Base-by-base conservation (phyloP, 2,888 invertebrate species). In the Drosophila mimica region DNA sequence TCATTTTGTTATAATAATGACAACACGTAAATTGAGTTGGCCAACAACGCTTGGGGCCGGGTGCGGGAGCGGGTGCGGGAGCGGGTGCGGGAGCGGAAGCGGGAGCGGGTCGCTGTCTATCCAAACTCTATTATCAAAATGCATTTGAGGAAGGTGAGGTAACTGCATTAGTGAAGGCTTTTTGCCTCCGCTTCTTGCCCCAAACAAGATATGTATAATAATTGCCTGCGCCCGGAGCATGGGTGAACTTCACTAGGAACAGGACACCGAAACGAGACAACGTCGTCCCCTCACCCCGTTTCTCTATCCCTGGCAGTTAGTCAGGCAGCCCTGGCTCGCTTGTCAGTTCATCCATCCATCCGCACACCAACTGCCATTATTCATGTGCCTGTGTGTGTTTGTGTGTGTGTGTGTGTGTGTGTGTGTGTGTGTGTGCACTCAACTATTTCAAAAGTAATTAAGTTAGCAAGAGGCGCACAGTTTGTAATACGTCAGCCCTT, bases 391-490 rank as follows among this genome's bases (percentile, higher is more conserved):
- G 54, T 38, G 49, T 63, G 65, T 57, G 49, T 63, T 63, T 57
- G 40, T 69, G 60, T 76, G 58, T 63, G 58, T 80, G 43, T 6
- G n/a, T n/a, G 17, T 52, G 58, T 57, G 57, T 33, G 31, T 59
- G 66, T 60, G 46, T 67, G 58, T 46, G 46, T 15, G 7, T 63
- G 60, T 78, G 69, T 70, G 56, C 58, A 64, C 71, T 74, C 65
- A 86, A 88, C 84, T 85, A 87, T 87, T 89, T 82, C 78, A 80
- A 88, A 88, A 85, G 89, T 85, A 85, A 85, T 85, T 89, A 89
- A 85, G 88, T 85, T 85, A 72, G 80, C 82, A 73, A 78, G 80
- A 72, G 51, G 36, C 61, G 53, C 34, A 66, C 67, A 71, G 60
- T 56, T 67, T 73, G 73, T 67, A 74, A 67, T 64, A 63, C 70